Percentiles rank a stretch among this genome's conserved stretches.
Evolutionary conservation across 2,797 vertebrate species (phyloP).

Genomic region (Paratrypauchen microcephalus): DNA sequence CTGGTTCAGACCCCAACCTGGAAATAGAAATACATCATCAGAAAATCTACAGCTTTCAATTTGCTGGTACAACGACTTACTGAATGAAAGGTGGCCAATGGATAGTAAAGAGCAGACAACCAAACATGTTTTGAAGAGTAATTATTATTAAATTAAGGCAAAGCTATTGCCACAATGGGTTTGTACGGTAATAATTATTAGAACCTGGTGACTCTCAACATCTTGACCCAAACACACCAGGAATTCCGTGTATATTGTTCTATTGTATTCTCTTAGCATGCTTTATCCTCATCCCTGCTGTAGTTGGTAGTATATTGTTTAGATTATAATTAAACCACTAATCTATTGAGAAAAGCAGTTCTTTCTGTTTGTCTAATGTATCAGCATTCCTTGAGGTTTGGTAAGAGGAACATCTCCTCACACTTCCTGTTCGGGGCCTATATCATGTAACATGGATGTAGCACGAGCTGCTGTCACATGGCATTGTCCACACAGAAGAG

Average conservation of each 20-base stretch:
- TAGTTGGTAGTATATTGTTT: background rate
- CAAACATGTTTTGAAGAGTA: background rate
- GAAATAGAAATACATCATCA: background rate
- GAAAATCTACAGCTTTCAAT: background rate
- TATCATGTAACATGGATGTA: slow-evolving; percentile 38
- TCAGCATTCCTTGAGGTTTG: slow-evolving; percentile 14
- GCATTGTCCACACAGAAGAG: slow-evolving; percentile 34
- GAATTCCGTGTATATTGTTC: too few relatives aligned
- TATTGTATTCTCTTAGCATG: too few relatives aligned
- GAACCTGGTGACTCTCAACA: too few relatives aligned
- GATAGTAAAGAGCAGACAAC: background rate
- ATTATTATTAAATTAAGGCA: too few relatives aligned
- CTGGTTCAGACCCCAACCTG: slow-evolving; percentile 77
- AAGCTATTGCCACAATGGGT: too few relatives aligned
- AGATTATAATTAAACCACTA: background rate
- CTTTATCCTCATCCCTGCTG: too few relatives aligned
- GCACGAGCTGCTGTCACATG: slow-evolving; percentile 15
- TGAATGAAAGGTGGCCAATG: background rate
- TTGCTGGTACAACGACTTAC: background rate
- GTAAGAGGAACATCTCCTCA: slow-evolving; percentile 28
- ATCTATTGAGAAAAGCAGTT: background rate
- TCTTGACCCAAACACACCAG: too few relatives aligned
- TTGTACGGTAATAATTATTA: too few relatives aligned
- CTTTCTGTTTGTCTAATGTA: slow-evolving; percentile 14
- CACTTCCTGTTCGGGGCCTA: slow-evolving; percentile 38